Base-by-base conservation (phyloP, 2,888 invertebrate genomes). In the Dynastes grantii region DNA sequence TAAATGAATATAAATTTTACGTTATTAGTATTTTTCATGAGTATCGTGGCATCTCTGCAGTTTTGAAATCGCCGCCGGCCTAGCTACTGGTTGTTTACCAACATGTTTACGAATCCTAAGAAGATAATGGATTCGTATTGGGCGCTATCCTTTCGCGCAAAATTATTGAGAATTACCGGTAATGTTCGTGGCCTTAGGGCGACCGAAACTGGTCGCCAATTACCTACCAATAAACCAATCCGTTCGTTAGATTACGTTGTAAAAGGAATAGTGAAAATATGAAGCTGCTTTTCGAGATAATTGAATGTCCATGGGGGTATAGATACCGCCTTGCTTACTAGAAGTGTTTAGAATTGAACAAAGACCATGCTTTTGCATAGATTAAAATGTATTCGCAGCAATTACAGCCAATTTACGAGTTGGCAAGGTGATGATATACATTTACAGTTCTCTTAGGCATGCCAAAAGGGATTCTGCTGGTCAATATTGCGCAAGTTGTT, bases 21-120 rank as follows among this genome's bases (percentile, higher is more conserved):
- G n/a, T 58, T 58, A 58, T 58, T 58, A 58, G 55, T 58, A 58
- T 58, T 58, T 58, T 58, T 22, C 55, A 22, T 58, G 16, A 5
- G 55, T 58, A 58, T 58, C 55, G 16, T 58, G 55, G 55, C 55
- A 58, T 58, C 55, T 58, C 16, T 5, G n/a, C 55, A 8, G 22
- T 58, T 58, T 58, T 22, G 55, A 58, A 58, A 58, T 22, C 8
- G 27, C 55, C 55, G 16, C 22, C 16, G 55, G 55, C 22, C 22
- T 58, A 58, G 55, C 55, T 58, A 58, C 55, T 58, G 55, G 55
- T 58, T 58, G 55, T 58, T 58, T 58, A 22, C 16, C 55, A 58
- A 58, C 55, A 58, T 58, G 22, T 58, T 58, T 58, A 58, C 22
- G 55, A 22, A 58, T 22, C 3, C 55, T 22, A 45, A 45, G 55